Evolutionary conservation across 64 coral and sea anemone species (phyloP), one percentile per base, ranked within the genome.

Genomic region (Anthopleura sola): DNA sequence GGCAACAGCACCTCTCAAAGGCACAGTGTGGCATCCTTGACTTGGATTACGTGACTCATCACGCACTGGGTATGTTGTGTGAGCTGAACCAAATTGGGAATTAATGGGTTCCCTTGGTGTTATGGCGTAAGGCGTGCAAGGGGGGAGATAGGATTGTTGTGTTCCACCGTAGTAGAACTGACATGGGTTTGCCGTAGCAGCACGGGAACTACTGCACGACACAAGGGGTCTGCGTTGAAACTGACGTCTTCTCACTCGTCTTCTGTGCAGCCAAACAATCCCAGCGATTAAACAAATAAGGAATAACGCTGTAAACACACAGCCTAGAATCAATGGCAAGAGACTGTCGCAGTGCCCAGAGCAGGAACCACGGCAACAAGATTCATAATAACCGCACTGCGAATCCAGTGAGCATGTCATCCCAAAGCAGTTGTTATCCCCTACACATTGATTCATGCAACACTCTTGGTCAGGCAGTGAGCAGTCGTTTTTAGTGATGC

Each of bases 351-450:
- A 79, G 76, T 79, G 36, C 1, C 76, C 76, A 23, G 37, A 0
- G 76, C 76, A 44, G 23, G 36, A 23, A 24, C 76, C 76, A 8
- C 76, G 76, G 39, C 76, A 79, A 15, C 76, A 79, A 17, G 37
- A 38, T 77, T 77, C 75, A 23, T 21, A 19, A 77, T 34, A 77
- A 79, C 76, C 76, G 39, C 76, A 79, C 38, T 38, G 36, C 18
- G 37, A 38, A 37, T 79, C 76, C 2, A 79, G 18, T 12, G 76
- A 79, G 15, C 37, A 79, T 23, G 24, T 26, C 9, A 15, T 79
- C 6, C 76, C 76, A 48, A 44, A 79, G 37, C 76, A 79, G 76
- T 79, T 79, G 24, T 79, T 79, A 48, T 79, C 19, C 20, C 37
- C 44, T 48, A 79, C 76, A 33, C 76, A 79, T 19, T 77, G 75